phyloP scores from a whole-genome alignment of 2,797 vertebrate genomes.

The Percopsis omiscomaycus region DNA sequence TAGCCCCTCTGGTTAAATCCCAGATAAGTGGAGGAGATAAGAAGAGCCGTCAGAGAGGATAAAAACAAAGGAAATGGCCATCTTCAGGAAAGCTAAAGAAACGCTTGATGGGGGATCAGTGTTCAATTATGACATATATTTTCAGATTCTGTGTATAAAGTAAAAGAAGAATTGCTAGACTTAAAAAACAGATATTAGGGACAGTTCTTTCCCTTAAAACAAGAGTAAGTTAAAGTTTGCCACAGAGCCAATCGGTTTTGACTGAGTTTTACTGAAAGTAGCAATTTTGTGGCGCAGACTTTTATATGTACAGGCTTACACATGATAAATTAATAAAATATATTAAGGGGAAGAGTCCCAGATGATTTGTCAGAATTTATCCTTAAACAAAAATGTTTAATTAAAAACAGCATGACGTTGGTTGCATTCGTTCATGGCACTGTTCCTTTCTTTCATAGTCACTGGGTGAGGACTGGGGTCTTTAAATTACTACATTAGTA shows the following conservation, averaged over 20 bases:
- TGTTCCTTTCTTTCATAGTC: constrained; percentile 48
- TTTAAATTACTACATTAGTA: constrained; percentile 41
- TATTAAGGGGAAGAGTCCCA: constrained; percentile 28
- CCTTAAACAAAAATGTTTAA: constrained; percentile 32
- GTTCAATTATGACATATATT: constrained; percentile 44
- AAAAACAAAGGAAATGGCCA: constrained; percentile 60
- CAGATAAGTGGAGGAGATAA: constrained; percentile 79
- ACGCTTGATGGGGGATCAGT: constrained; percentile 46
- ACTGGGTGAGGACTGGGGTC: constrained; percentile 47
- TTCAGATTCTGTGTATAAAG: constrained; percentile 33
- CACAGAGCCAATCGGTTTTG: constrained; percentile 11
- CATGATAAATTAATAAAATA: constrained; percentile 16
- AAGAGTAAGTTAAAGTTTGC: constrained; percentile 8
- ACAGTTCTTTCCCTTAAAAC: constrained; percentile 16
- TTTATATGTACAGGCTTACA: constrained; percentile 30
- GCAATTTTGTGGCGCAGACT: constrained; percentile 19
- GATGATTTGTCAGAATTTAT: constrained; percentile 33
- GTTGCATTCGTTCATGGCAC: constrained; percentile 35
- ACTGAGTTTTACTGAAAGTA: constrained; percentile 27
- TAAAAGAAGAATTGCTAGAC: constrained; percentile 22
- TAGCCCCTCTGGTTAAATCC: constrained; percentile 72
- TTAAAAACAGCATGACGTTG: constrained; percentile 10
- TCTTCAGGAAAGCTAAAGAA: constrained; percentile 59
- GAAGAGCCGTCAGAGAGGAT: constrained; percentile 66
- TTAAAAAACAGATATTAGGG: constrained; percentile 27